Evolutionary conservation across 2,797 vertebrate species (phyloP).

Genomic region (Poeciliopsis infans): DNA sequence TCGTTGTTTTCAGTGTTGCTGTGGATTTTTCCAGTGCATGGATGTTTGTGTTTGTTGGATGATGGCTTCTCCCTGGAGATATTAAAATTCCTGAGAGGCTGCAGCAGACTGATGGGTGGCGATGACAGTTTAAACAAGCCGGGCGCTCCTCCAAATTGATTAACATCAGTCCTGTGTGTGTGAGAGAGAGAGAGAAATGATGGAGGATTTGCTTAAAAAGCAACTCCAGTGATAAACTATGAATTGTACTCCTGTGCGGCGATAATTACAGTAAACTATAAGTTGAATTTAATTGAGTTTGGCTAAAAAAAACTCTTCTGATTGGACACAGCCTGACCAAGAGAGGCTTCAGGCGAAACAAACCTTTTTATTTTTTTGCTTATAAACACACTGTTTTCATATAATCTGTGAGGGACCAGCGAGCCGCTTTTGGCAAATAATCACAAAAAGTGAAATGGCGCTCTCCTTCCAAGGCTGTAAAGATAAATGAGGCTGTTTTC

Average conservation of each 20-base stretch:
- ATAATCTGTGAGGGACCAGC: slow-evolving; percentile 93
- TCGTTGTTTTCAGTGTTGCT: background rate
- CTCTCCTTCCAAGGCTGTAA: slow-evolving; percentile 85
- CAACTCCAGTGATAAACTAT: slow-evolving; percentile 63
- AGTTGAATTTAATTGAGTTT: slow-evolving; percentile 63
- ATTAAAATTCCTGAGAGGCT: slow-evolving; percentile 61
- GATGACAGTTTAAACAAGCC: slow-evolving; percentile 70
- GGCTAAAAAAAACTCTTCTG: slow-evolving; percentile 22
- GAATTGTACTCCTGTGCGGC: slow-evolving; percentile 54
- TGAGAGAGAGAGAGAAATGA: slow-evolving; percentile 2
- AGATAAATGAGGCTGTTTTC: slow-evolving; percentile 90
- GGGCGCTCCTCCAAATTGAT: slow-evolving; percentile 71
- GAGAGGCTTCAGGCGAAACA: slow-evolving; percentile 70
- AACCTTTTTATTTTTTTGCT: slow-evolving; percentile 55
- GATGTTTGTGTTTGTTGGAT: slow-evolving; percentile 48
- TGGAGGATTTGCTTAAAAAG: slow-evolving; percentile 56
- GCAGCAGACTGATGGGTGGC: slow-evolving; percentile 64
- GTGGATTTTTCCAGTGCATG: background rate
- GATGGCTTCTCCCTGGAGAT: slow-evolving; percentile 55
- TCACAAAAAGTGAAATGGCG: slow-evolving; percentile 91
- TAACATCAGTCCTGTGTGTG: slow-evolving; percentile 55
- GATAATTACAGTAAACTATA: slow-evolving; percentile 71
- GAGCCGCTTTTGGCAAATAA: slow-evolving; percentile 90
- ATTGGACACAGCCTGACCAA: slow-evolving; percentile 57
- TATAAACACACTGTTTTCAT: slow-evolving; percentile 83